A percentile compares a stretch with the other conserved stretches of the same genome.
Conservation (phyloP, 2,888 invertebrate species). For the Parthenolecanium corni region DNA sequence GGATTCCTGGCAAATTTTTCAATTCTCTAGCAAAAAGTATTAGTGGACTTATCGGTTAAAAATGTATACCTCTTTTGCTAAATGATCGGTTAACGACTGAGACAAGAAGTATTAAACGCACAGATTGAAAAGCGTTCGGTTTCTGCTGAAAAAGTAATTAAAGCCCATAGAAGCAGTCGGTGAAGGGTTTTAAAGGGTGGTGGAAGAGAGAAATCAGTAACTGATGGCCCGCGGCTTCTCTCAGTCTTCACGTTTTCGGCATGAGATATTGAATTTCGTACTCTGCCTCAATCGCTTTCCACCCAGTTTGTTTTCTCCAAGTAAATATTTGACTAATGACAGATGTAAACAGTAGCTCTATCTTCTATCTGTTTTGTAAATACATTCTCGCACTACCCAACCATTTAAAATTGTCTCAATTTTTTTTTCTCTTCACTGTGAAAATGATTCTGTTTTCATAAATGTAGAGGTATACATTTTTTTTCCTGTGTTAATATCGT, state of each 20-base stretch:
- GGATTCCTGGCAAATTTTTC: too few species aligned
- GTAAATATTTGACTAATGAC: slow-evolving; percentile 25
- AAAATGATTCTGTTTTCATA: too few species aligned
- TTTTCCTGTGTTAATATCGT: too few species aligned
- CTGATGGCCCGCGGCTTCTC: slow-evolving; percentile 19
- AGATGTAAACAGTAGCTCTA: slow-evolving; percentile 23
- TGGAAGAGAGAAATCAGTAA: background rate
- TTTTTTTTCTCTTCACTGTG: too few species aligned
- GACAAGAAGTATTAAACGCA: too few species aligned
- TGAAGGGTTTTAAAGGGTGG: too few species aligned
- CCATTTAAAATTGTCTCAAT: slow-evolving; percentile 21
- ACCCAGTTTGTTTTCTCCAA: slow-evolving; percentile 16
- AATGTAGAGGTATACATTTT: too few species aligned
- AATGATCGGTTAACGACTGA: too few species aligned
- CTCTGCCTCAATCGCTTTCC: slow-evolving; percentile 15
- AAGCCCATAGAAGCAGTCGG: background rate
- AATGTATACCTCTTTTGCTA: too few species aligned
- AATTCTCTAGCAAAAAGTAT: too few species aligned
- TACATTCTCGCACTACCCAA: slow-evolving; percentile 12
- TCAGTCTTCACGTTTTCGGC: background rate
- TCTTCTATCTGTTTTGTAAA: slow-evolving; percentile 23
- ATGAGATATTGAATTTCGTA: slow-evolving; percentile 17
- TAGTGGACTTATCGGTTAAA: too few species aligned
- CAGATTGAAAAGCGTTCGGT: background rate
- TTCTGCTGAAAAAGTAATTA: slow-evolving; percentile 20